Base-by-base conservation (phyloP, 2,888 invertebrate species). In the Minunthozetes semirufus region DNA sequence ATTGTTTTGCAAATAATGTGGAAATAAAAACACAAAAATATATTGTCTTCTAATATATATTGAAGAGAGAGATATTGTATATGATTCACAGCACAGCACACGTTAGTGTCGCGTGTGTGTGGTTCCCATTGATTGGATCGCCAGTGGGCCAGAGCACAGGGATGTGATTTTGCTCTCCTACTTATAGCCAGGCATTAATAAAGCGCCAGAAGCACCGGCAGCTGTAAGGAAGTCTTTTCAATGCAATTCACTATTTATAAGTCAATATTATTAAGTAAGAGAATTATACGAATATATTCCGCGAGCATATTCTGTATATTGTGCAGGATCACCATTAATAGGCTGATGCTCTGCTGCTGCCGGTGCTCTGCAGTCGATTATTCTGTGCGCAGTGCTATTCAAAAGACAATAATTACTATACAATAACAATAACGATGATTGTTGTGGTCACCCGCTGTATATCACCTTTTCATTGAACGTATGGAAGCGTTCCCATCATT, bases 151-250 rank as follows among this genome's bases (percentile, higher is more conserved):
- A 19, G 22, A 19, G 53, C 53, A 53, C 19, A 19, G n/a, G 53
- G 53, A 53, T 53, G 53, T 53, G 53, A 53, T 53, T 53, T 48
- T n/a, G n/a, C n/a, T n/a, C n/a, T n/a, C n/a, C n/a, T n/a, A n/a
- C n/a, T n/a, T n/a, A n/a, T n/a, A n/a, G n/a, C n/a, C n/a, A n/a
- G n/a, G n/a, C n/a, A n/a, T n/a, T n/a, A n/a, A n/a, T 19, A 22
- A 6, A 53, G 8, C 19, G 8, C 3, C 19, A 22, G 48, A 13
- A 13, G 48, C 48, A 48, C 48, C 48, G 53, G 53, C 53, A 53
- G 53, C 53, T 53, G 53, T 19, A 53, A 19, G 53, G 53, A 53
- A 53, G 53, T 53, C 53, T 19, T 53, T 53, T 53, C 19, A 53
- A 15, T 53, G n/a, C 4, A 15, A 11, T 15, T 48, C 3, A 4